phyloP scores from a whole-genome alignment of 2,113 vertebrate species.

The Eolophus roseicapilla region DNA sequence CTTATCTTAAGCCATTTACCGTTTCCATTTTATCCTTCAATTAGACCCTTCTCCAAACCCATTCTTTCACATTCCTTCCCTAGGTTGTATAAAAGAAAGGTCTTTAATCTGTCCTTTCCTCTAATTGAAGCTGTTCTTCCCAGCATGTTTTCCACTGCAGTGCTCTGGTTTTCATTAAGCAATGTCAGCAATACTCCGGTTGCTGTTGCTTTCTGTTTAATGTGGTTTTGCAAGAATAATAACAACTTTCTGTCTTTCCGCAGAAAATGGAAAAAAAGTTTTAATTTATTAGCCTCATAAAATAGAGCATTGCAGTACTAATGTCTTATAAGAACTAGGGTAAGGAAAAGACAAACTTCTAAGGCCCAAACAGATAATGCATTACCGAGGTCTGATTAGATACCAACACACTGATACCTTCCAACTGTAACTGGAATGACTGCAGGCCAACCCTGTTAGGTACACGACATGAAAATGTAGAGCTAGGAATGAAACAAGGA shows the following conservation, averaged over 20 bases:
- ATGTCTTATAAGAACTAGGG: not conserved
- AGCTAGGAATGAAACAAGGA: not conserved
- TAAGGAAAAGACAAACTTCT: not conserved
- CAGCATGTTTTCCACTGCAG: not conserved
- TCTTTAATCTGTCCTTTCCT: slow-evolving; percentile 52
- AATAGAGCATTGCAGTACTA: not conserved
- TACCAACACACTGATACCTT: not conserved
- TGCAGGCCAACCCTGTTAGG: not conserved
- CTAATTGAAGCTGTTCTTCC: slow-evolving; percentile 54
- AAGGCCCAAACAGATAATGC: not conserved
- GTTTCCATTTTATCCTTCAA: slow-evolving; percentile 40
- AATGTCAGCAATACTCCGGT: not conserved
- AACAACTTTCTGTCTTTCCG: slow-evolving; percentile 21
- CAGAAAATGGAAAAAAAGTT: slow-evolving; percentile 16
- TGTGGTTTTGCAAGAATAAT: slow-evolving; percentile 48
- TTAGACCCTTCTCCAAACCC: slow-evolving; percentile 45
- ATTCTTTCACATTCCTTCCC: slow-evolving; percentile 26
- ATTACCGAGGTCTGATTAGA: not conserved
- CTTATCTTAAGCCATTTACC: slow-evolving; percentile 13
- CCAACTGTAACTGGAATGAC: not conserved
- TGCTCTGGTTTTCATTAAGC: slow-evolving; percentile 64
- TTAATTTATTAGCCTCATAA: slow-evolving; percentile 29
- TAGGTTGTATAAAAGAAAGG: slow-evolving; percentile 9
- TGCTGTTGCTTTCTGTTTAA: slow-evolving; percentile 45
- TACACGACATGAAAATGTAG: not conserved